These are phyloP conservation scores for Acanthosoma haemorrhoidale DNA, from an alignment of 2,888 invertebrate genomes.

Conservation along the genomic window DNA sequence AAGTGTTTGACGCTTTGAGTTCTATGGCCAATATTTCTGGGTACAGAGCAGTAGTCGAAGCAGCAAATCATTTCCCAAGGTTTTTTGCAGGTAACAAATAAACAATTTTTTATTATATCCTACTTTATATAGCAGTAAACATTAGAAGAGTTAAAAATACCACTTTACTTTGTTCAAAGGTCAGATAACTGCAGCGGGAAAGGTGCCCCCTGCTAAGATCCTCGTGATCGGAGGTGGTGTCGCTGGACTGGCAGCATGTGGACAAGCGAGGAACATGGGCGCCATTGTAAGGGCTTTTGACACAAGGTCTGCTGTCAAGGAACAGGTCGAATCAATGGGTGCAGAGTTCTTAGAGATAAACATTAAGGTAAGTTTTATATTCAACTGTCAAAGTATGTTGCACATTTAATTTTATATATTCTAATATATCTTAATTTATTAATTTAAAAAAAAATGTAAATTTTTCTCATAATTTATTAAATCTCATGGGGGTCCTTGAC, in stretches of 20 bases:
- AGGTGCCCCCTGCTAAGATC: conserved; percentile 83
- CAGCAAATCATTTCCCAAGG: conserved; percentile 81
- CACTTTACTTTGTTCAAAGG: conserved; percentile 56
- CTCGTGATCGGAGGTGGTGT: conserved; percentile 85
- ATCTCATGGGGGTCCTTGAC: no score
- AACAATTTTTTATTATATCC: neutral
- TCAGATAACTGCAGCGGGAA: conserved; percentile 85
- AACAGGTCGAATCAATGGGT: conserved; percentile 81
- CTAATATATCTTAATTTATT: no score
- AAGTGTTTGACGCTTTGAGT: conserved; percentile 83
- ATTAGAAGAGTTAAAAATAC: no score
- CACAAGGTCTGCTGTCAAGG: conserved; percentile 73
- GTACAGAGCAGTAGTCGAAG: conserved; percentile 82
- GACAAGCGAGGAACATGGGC: conserved; percentile 82
- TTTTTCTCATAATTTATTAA: neutral
- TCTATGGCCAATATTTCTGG: conserved; percentile 90
- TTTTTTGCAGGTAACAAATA: conserved; percentile 71
- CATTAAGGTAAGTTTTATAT: conserved; percentile 56
- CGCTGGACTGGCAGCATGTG: conserved; percentile 79
- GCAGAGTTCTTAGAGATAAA: conserved; percentile 79
- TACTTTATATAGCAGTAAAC: neutral
- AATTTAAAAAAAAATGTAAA: no score
- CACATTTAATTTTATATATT: no score
- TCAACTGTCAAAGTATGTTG: no score
- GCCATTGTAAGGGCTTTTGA: conserved; percentile 85